A percentile compares a stretch with the other conserved stretches of the same genome.
These are phyloP conservation scores for Drosophila simulans DNA, from an alignment of 1,140 invertebrate species.

Conservation along the genomic window DNA sequence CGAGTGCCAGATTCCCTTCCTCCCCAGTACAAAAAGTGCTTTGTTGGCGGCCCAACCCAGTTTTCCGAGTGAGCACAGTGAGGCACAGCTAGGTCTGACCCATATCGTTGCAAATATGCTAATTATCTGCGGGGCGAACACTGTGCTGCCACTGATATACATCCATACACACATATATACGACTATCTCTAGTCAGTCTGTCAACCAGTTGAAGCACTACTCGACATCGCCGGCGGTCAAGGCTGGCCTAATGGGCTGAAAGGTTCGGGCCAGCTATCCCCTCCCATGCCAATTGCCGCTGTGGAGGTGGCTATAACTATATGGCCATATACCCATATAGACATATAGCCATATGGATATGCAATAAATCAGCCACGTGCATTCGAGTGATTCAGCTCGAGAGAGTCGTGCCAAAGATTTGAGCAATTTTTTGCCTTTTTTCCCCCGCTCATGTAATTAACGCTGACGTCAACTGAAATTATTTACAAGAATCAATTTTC, in stretches of 20 bases:
- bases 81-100: conserved; percentile 64
- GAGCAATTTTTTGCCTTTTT: conserved; percentile 11
- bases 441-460: conserved; percentile 65
- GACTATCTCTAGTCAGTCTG: conserved; percentile 38
- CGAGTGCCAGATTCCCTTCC: conserved; percentile 12
- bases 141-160: conserved; percentile 15
- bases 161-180: neutral
- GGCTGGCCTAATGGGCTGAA: conserved; percentile 58
- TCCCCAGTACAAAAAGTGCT: conserved; percentile 8
- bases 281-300: neutral
- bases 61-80: conserved; percentile 47
- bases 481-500: conserved; percentile 81
- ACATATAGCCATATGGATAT: conserved; percentile 12
- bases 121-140: conserved; percentile 54
- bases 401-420: conserved; percentile 66
- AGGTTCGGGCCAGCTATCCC: conserved; percentile 25
- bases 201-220: conserved; percentile 33
- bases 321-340: conserved; percentile 13
- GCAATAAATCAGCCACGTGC: conserved; percentile 77
- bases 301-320: conserved; percentile 7
- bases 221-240: conserved; percentile 64
- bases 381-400: conserved; percentile 67
- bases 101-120: conserved; percentile 80
- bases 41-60: conserved; percentile 61
- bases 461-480: conserved; percentile 72